Evolutionary conservation across 1,140 invertebrate genomes (phyloP).

Genomic region (Leptinotarsa undecemlineata): DNA sequence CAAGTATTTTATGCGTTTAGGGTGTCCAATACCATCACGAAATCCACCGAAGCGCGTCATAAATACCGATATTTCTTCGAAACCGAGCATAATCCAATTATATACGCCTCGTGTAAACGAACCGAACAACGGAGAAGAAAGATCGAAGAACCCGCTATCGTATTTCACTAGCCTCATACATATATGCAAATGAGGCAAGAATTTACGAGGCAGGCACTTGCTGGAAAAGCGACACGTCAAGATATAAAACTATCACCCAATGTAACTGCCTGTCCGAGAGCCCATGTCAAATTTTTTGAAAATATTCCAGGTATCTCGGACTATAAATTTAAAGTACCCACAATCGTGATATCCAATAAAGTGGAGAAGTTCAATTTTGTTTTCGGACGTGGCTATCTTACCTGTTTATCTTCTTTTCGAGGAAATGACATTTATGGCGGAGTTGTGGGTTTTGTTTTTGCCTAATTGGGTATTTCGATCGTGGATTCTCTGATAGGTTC

Average conservation of each 20-base stretch:
- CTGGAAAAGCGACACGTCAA: constrained; percentile 43
- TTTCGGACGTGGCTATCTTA: background rate
- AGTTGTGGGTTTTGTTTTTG: constrained; percentile 24
- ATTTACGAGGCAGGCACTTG: constrained; percentile 41
- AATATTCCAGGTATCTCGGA: constrained; percentile 25
- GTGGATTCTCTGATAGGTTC: constrained; percentile 1
- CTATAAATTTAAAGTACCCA: constrained; percentile 38
- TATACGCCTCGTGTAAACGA: constrained; percentile 27
- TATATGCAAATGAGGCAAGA: constrained; percentile 41
- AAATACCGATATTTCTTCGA: background rate
- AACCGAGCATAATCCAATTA: constrained; percentile 30
- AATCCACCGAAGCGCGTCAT: background rate
- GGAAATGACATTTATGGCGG: constrained; percentile 19
- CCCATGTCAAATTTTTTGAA: constrained; percentile 28
- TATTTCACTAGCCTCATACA: constrained; percentile 16
- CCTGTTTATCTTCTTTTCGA: constrained; percentile 7
- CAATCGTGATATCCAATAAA: constrained; percentile 16
- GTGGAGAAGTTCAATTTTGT: constrained; percentile 13
- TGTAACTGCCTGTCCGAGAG: constrained; percentile 45
- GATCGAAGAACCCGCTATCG: constrained; percentile 10
- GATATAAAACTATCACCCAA: constrained; percentile 48
- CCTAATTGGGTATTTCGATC: constrained; percentile 21
- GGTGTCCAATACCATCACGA: background rate
- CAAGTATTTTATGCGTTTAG: background rate
- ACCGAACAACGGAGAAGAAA: background rate